Conservation (phyloP, 2,888 invertebrate genomes). For the Brenthis hecate region DNA sequence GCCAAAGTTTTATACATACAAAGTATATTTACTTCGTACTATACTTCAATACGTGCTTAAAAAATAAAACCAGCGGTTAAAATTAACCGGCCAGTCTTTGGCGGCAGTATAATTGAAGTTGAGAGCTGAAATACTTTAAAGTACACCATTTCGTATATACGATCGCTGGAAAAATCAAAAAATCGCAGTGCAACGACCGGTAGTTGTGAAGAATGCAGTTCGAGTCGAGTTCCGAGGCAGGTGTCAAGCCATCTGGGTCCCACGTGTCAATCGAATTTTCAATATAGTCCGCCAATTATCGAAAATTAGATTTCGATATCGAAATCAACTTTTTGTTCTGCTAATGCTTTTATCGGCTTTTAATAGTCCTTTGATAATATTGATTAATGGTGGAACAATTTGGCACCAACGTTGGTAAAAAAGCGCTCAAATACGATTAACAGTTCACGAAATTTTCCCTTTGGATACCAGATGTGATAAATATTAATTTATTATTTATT, state of each 20-base stretch:
- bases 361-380: conserved; percentile 44
- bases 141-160: conserved; percentile 33
- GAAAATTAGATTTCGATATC: conserved; percentile 52
- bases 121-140: conserved; percentile 29
- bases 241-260: conserved; percentile 72
- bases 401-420: conserved; percentile 15
- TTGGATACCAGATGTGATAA: conserved; percentile 4
- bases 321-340: conserved; percentile 35
- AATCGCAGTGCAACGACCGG: conserved; percentile 54
- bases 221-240: conserved; percentile 67
- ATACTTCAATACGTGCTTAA: neutral
- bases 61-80: conserved; percentile 7
- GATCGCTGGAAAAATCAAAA: conserved; percentile 34
- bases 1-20: neutral
- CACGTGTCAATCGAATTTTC: conserved; percentile 61
- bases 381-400: conserved; percentile 33
- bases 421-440: conserved; percentile 13
- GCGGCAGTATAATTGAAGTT: conserved; percentile 29
- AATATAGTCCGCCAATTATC: conserved; percentile 59
- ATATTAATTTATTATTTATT: neutral
- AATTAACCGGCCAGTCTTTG: conserved; percentile 23
- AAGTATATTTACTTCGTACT: neutral
- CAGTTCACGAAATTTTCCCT: conserved; percentile 1
- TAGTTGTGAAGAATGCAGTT: conserved; percentile 67
- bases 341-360: conserved; percentile 49